A percentile compares a stretch with the other conserved stretches of the same genome.
phyloP scores from a whole-genome alignment of 2,888 invertebrate genomes.

The Rhorus exstirpatorius region DNA sequence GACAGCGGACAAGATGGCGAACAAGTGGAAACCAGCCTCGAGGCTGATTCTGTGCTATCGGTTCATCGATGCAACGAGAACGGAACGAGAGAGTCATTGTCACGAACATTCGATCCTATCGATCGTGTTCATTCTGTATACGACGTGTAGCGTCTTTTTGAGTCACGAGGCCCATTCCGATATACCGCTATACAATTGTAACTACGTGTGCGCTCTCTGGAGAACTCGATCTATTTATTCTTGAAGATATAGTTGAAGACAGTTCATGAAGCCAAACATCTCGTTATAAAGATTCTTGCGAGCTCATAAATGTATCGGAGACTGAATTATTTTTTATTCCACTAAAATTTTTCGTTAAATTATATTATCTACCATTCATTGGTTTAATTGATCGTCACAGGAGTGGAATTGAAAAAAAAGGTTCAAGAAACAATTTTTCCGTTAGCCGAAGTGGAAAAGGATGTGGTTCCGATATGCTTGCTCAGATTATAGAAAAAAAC shows the following conservation, averaged over 20 bases:
- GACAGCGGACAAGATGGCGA: conserved; percentile 45
- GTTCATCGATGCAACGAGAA: conserved; percentile 59
- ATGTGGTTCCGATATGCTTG: background rate
- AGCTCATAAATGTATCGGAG: background rate
- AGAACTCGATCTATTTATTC: conserved; percentile 39
- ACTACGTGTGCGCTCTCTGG: background rate
- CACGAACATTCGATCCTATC: conserved; percentile 64
- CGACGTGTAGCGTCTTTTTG: conserved; percentile 26
- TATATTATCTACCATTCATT: background rate
- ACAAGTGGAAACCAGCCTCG: conserved; percentile 59
- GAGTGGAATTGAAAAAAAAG: background rate
- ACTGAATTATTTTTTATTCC: no score
- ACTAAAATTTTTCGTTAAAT: background rate
- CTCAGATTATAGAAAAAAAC: background rate
- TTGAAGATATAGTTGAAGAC: conserved; percentile 16
- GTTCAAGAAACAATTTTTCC: background rate
- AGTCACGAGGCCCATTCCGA: conserved; percentile 54
- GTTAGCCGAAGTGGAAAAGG: background rate
- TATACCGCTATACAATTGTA: conserved; percentile 43
- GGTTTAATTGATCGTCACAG: background rate
- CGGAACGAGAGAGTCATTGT: conserved; percentile 65
- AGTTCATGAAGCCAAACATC: background rate
- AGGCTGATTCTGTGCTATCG: conserved; percentile 33
- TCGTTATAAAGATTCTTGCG: no score
- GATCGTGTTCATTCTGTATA: conserved; percentile 52